Base-by-base conservation (phyloP, 2,888 invertebrate genomes). In the Gortyna flavago region DNA sequence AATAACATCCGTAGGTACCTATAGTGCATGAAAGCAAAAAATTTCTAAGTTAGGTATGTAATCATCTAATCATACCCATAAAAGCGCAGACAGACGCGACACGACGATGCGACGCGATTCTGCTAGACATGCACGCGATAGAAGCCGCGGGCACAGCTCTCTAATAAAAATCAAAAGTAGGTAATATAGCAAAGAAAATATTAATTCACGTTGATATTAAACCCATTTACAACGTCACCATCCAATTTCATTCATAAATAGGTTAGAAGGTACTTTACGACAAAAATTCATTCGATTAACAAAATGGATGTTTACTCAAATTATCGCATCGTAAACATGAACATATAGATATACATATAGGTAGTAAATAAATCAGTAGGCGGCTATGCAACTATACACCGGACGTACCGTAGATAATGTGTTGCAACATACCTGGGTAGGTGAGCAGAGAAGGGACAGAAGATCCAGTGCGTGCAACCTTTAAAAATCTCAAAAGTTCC, bases 331-430 rank as follows among this genome's bases (percentile, higher is more conserved):
- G 72, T 86, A 65, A 78, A 77, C 80, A 80, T 67, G 13, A 41
- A 67, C 29, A 57, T 16, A 38, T 32, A 73, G 0, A 57, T 57
- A 38, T 16, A 38, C 8, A 62, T 51, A 32, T 70, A 66, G n/a
- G 32, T 66, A 65, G 77, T 80, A 79, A 75, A 81, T 80, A 80
- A 79, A 81, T 75, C 75, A 66, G 81, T 75, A 77, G 78, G 79
- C 57, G 67, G 65, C 51, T 70, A 64, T 80, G 84, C 72, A 85
- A 85, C 80, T 65, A 41, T 29, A 83, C 86, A 87, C 86, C 87
- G 86, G 87, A 87, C 78, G 81, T 80, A 41, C 64, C 29, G 1
- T 29, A 44, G 54, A 78, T 84, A 71, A 25, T 78, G 38, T 48
- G 71, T 87, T 84, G 82, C 85, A 77, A 85, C 85, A 86, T 80